Evolutionary conservation across 2,888 invertebrate genomes (phyloP).

Genomic region (Frankliniella intonsa): DNA sequence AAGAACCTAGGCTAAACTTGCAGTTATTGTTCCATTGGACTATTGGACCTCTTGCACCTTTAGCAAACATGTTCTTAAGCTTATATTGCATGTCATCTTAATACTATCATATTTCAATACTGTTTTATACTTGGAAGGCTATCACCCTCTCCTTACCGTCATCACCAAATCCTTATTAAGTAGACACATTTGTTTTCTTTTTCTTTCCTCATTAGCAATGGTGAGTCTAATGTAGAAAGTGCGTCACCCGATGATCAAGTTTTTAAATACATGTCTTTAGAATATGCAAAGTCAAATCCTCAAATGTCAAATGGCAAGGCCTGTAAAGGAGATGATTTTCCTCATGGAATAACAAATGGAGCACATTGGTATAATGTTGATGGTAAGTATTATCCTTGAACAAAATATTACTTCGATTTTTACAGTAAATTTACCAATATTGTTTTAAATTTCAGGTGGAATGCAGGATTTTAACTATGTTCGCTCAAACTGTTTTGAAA

Average conservation of each 20-base stretch:
- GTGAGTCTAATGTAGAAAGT: slow-evolving; percentile 54
- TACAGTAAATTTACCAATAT: not conserved
- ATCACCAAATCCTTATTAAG: not conserved
- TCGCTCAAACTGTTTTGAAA: slow-evolving; percentile 90
- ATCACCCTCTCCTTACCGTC: not conserved
- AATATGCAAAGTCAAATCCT: slow-evolving; percentile 69
- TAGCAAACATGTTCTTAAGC: slow-evolving; percentile 32
- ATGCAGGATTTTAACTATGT: slow-evolving; percentile 99
- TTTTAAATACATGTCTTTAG: slow-evolving; percentile 71
- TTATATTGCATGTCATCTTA: slow-evolving; percentile 32
- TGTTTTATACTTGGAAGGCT: not conserved
- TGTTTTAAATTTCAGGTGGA: slow-evolving; percentile 59
- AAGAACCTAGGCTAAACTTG: too few relatives aligned
- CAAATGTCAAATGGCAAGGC: slow-evolving; percentile 68
- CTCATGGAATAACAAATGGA: slow-evolving; percentile 82
- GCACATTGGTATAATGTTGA: slow-evolving; percentile 85
- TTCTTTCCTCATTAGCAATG: slow-evolving; percentile 35
- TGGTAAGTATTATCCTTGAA: slow-evolving; percentile 49
- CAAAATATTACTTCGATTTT: not conserved
- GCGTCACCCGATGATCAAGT: slow-evolving; percentile 75
- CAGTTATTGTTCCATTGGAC: slow-evolving; percentile 29
- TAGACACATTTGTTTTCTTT: not conserved
- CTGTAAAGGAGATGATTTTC: slow-evolving; percentile 68
- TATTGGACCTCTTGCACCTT: too few relatives aligned
- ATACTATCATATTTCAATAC: not conserved